Base-by-base conservation (phyloP, 2,113 vertebrate genomes). In the Tor tambroides region DNA sequence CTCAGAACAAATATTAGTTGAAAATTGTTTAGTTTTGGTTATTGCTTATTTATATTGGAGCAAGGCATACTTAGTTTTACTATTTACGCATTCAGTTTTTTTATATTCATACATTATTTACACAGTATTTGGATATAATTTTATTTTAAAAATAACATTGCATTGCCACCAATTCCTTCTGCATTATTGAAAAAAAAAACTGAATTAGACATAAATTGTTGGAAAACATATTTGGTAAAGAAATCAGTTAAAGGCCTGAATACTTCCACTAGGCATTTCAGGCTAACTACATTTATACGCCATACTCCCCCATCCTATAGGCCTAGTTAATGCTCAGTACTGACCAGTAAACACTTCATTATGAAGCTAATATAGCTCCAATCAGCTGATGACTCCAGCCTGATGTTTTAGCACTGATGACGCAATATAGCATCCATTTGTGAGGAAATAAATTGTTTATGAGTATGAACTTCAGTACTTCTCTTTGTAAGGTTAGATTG, bases 301-400 rank as follows among this genome's bases (percentile, higher is more conserved):
- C 12, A 8, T n/a, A 21, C 78, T 63, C 38, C n/a, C 7, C 21
- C 74, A 77, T 28, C 32, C 10, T 80, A 59, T 35, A 61, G 56
- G 23, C 6, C 9, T n/a, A n/a, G 9, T 61, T 59, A 80, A 61
- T 6, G 49, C 72, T 83, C 21, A 81, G 80, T 77, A 85, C 67
- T 81, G 77, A 38, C 74, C 30, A 87, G 79, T 83, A 87, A 86
- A 89, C 78, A 85, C 30, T 83, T 67, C 79, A 89, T 84, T 78
- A 71, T 51, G 14, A 30, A 59, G 80, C 79, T 78, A 89, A 76
- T 87, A 35, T n/a, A 65, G 76, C 41, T 38, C 72, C 56, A 80
- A 83, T 87, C 28, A 84, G 63, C 80, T 41, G 71, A 79, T 76
- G 26, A 77, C 56, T 26, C 28, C 32, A 26, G 26, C 49, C 28